Evolutionary conservation across 2,888 invertebrate genomes (phyloP), one percentile per base, ranked within the genome.

Genomic region (Drosophila stalkeri): DNA sequence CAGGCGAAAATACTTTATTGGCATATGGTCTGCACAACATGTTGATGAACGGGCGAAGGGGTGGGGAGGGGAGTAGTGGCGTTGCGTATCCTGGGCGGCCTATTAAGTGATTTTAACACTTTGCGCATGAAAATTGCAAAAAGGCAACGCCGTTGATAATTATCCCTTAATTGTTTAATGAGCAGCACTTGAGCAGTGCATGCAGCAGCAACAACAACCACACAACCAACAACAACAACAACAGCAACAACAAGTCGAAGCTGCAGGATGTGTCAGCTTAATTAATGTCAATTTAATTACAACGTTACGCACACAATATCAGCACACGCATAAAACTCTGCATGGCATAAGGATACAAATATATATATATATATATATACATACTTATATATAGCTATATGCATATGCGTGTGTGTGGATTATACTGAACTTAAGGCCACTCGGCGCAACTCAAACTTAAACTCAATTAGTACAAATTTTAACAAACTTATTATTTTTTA

Each of bases 31-130:
- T 16, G 37, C 39, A 49, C 65, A 55, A 16, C 31, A 67, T 47
- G 49, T 41, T 54, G 54, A 20, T 41, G 55, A 23, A 52, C 20
- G 35, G n/a, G 18, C 2, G n/a, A 3, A 8, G 16, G 12, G 8
- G 16, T 2, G 7, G 16, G 33, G n/a, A 16, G 20, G 52, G 14
- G 11, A 27, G 16, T n/a, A 39, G 60, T 9, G 35, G 4, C 51
- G 23, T 57, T 33, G 49, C 54, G 35, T 54, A 65, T 54, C 56
- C 73, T 63, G 73, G 72, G 68, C 74, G 61, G 86, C 89, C 84
- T 90, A 90, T 87, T 87, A 87, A 87, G 86, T 87, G 86, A 87
- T 87, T 87, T 87, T 90, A 87, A 87, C 86, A 87, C 86, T 89
- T 90, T 86, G 81, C 89, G 83, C 86, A 90, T 88, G 89, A 87